phyloP scores from a whole-genome alignment of 64 coral and sea anemone genomes.

The Montipora capricornis region DNA sequence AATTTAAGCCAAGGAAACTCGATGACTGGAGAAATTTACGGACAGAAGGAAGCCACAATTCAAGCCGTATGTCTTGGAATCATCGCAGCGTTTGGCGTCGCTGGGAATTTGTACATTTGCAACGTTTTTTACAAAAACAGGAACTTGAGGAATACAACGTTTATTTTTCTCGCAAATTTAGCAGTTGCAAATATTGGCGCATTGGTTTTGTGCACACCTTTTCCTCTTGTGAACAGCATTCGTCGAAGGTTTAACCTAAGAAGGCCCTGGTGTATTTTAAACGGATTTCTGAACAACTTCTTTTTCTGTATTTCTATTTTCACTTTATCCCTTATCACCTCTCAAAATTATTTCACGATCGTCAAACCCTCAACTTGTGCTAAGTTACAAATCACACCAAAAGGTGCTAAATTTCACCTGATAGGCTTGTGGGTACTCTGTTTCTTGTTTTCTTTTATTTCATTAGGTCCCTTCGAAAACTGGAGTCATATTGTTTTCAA shows the following conservation, averaged over 20 bases:
- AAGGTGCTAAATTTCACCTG: constrained; percentile 57
- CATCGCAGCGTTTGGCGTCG: constrained; percentile 60
- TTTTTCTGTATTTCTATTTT: constrained; percentile 95
- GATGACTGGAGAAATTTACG: constrained; percentile 33
- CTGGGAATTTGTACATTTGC: constrained; percentile 78
- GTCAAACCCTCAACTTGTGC: constrained; percentile 43
- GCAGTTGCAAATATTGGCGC: constrained; percentile 83
- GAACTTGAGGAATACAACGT: constrained; percentile 84
- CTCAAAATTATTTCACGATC: constrained; percentile 82
- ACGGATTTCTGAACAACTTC: constrained; percentile 87
- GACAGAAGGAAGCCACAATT: constrained; percentile 21
- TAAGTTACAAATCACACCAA: constrained; percentile 63
- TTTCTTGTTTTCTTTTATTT: constrained; percentile 61
- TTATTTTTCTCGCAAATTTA: constrained; percentile 86
- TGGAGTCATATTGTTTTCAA: constrained; percentile 88
- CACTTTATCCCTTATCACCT: constrained; percentile 73
- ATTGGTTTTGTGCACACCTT: constrained; percentile 71
- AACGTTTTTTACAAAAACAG: constrained; percentile 68
- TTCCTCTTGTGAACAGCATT: constrained; percentile 72
- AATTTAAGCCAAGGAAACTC: constrained; percentile 5
- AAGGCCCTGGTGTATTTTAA: constrained; percentile 65
- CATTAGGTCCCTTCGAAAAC: constrained; percentile 73
- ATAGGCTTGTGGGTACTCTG: constrained; percentile 62
- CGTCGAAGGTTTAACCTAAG: constrained; percentile 47
- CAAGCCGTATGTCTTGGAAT: constrained; percentile 68